Evolutionary conservation across 2,113 vertebrate genomes (phyloP).

Genomic region (Cyanistes caeruleus): DNA sequence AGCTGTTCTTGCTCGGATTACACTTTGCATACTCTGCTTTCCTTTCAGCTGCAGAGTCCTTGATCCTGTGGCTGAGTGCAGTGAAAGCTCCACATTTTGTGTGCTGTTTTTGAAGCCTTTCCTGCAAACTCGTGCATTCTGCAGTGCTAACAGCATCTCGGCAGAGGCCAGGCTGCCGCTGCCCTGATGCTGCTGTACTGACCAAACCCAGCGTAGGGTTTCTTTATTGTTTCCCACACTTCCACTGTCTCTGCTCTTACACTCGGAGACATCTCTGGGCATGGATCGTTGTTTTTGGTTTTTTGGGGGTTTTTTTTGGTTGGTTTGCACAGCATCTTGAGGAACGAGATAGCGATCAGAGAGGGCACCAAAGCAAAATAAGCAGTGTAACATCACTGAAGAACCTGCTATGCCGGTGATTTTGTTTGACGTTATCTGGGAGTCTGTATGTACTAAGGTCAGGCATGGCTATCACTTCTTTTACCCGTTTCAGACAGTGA

Average conservation of each 20-base stretch:
- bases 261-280: neutral
- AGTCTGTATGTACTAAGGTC: neutral
- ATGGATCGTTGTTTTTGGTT: fast-evolving
- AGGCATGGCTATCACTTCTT: neutral
- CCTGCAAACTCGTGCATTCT: neutral
- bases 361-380: neutral
- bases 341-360: fast-evolving
- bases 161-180: neutral
- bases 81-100: neutral
- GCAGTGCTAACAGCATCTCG: neutral
- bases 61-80: neutral
- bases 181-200: neutral
- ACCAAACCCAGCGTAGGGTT: neutral
- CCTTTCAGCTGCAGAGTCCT: neutral
- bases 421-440: neutral
- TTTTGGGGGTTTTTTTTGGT: neutral
- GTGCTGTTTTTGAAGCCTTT: neutral
- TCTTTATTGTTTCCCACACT: neutral
- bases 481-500: neutral
- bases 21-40: neutral
- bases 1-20: neutral
- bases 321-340: neutral
- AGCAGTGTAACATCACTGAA: neutral
- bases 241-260: neutral
- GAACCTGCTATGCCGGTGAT: neutral